Evolutionary conservation across 2,797 vertebrate genomes (phyloP).

Genomic region (Peromyscus eremicus): DNA sequence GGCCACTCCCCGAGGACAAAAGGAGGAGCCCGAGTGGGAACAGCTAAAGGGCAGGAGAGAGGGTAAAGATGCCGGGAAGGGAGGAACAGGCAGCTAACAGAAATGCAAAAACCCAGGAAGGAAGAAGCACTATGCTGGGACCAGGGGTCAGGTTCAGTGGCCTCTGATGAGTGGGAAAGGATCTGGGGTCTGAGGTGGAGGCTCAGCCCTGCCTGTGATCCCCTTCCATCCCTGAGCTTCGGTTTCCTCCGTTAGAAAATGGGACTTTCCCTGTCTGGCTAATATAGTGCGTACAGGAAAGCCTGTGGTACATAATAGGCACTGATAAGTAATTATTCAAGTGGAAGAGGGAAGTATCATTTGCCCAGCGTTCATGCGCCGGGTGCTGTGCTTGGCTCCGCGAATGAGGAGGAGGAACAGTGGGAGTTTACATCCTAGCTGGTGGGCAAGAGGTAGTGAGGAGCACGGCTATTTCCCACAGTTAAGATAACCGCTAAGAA

Average conservation of each 20-base stretch:
- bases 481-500: not conserved
- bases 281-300: not conserved
- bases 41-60: not conserved
- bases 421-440: not conserved
- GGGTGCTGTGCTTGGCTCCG: not conserved
- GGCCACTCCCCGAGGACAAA: not conserved
- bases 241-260: constrained; percentile 35
- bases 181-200: not conserved
- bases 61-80: not conserved
- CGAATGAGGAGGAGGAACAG: not conserved
- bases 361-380: not conserved
- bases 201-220: not conserved
- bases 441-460: not conserved
- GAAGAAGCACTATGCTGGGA: not conserved
- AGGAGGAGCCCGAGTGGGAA: constrained; percentile 30
- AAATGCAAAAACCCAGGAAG: not conserved
- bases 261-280: constrained; percentile 49
- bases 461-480: not conserved
- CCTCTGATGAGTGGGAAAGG: not conserved
- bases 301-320: not conserved
- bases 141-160: not conserved
- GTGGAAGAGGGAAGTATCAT: constrained; percentile 28
- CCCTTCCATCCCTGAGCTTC: not conserved
- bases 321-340: constrained; percentile 41
- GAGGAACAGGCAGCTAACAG: not conserved